Percentiles rank a stretch among this genome's conserved stretches.
phyloP scores from a whole-genome alignment of 2,113 vertebrate genomes.

The Eurypyga helias region DNA sequence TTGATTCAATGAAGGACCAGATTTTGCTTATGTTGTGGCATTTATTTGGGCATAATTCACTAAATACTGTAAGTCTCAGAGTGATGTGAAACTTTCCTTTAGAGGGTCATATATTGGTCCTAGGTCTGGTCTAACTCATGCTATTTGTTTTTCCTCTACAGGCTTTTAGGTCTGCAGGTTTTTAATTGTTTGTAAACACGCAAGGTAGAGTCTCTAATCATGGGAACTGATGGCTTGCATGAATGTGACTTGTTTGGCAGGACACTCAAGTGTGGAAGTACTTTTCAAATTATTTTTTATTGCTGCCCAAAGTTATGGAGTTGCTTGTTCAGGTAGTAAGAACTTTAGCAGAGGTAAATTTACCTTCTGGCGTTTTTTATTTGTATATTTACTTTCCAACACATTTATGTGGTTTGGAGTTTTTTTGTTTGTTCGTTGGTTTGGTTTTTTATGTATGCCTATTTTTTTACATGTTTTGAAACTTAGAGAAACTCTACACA shows the following conservation, averaged over 20 bases:
- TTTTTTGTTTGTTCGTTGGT: no score
- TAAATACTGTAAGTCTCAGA: not conserved
- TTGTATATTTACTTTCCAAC: not conserved
- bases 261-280: not conserved
- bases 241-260: not conserved
- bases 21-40: not conserved
- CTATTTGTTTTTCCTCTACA: not conserved
- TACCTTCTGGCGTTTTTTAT: not conserved
- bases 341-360: not conserved
- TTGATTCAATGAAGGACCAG: not conserved
- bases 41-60: not conserved
- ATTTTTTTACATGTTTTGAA: not conserved
- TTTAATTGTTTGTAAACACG: not conserved
- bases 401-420: not conserved
- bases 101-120: not conserved
- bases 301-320: not conserved
- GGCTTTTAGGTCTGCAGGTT: not conserved
- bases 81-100: not conserved
- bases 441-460: not conserved
- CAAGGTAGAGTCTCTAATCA: not conserved
- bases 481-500: not conserved
- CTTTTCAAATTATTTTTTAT: not conserved
- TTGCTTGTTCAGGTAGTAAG: not conserved
- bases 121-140: not conserved
- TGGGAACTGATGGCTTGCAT: not conserved